A percentile compares a stretch with the other conserved stretches of the same genome.
Evolutionary conservation across 2,888 invertebrate species (phyloP).

Genomic region (Psylliodes chrysocephalus): DNA sequence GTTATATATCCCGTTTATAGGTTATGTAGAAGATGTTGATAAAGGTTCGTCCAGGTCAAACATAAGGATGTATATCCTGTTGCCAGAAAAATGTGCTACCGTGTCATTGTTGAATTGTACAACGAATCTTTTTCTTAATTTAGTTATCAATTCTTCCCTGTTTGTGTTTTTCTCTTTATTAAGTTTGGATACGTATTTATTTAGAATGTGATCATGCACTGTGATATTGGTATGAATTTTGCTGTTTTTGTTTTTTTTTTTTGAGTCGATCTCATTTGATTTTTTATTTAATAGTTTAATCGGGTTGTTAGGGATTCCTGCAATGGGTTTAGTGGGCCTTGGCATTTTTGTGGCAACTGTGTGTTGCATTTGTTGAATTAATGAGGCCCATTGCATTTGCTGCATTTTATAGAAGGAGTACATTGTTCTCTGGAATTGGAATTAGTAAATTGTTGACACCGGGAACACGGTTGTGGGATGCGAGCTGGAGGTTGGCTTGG

Average conservation of each 20-base stretch:
- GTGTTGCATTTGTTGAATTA: too few relatives aligned
- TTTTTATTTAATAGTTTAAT: constrained; percentile 18
- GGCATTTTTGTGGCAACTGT: constrained; percentile 16
- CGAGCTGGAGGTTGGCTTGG: too few relatives aligned
- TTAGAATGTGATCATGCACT: too few relatives aligned
- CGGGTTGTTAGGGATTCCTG: too few relatives aligned
- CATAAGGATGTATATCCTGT: constrained; percentile 24
- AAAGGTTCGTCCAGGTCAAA: constrained; percentile 5
- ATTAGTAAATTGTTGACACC: background rate
- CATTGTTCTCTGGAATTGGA: too few relatives aligned
- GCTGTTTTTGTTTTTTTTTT: background rate
- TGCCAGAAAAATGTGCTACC: constrained; percentile 17
- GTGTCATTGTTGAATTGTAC: constrained; percentile 26
- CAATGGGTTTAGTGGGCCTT: constrained; percentile 13
- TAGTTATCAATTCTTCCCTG: constrained; percentile 26
- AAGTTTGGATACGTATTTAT: constrained; percentile 26
- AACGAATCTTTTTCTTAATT: constrained; percentile 26
- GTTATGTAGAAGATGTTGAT: constrained; percentile 3
- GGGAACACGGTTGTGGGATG: too few relatives aligned
- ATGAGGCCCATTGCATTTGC: too few relatives aligned
- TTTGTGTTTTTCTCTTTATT: constrained; percentile 27
- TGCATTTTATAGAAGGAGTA: too few relatives aligned
- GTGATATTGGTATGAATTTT: constrained; percentile 28
- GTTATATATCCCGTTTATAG: background rate
- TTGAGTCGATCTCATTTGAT: too few relatives aligned